Base-by-base conservation (phyloP, 2,113 vertebrate genomes). In the Brienomyrus brachyistius region DNA sequence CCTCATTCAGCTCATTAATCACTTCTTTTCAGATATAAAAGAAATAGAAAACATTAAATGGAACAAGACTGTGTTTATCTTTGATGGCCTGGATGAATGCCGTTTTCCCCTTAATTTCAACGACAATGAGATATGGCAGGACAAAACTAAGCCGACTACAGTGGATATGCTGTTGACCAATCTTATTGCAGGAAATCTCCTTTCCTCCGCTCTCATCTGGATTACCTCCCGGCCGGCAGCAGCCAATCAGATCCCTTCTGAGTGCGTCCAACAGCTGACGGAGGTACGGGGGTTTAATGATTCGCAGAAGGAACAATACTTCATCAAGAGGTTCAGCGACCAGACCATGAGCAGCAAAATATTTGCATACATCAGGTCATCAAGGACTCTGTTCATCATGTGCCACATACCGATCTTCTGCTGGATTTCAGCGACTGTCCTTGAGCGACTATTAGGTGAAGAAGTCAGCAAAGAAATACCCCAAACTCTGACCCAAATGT, bases 371-470 rank as follows among this genome's bases (percentile, higher is more conserved):
- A 43, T 80, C 15, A 80, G 43, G 74, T 80, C 74, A 80, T 80
- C 74, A 80, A 80, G 35, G 35, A 43, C 74, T 35, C 35, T 80
- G 74, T 43, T 80, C 35, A 80, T 43, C 74, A 40, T 80, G 35
- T 80, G 74, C 35, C 74, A 80, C 74, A 80, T 80, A 40, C 74
- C 74, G 35, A 80, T 80, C 74, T 80, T 80, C 74, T 80, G 74
- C 74, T 80, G 74, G 74, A 80, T 80, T 19, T 40, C 74, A 80
- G 74, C 13, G 17, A 80, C 31, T 43, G 74, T 80, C 74, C 74
- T 80, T 80, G 74, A 80, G 74, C 35, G 2, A 40, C 74, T 80
- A 80, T 17, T 80, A 43, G 35, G 74, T 19, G 0, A 43, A 19
- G 35, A 80, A 4, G 35, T 15, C 5, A 43, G 17, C 11, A 43